phyloP scores from a whole-genome alignment of 2,888 invertebrate genomes.

The Cybosia mesomella region DNA sequence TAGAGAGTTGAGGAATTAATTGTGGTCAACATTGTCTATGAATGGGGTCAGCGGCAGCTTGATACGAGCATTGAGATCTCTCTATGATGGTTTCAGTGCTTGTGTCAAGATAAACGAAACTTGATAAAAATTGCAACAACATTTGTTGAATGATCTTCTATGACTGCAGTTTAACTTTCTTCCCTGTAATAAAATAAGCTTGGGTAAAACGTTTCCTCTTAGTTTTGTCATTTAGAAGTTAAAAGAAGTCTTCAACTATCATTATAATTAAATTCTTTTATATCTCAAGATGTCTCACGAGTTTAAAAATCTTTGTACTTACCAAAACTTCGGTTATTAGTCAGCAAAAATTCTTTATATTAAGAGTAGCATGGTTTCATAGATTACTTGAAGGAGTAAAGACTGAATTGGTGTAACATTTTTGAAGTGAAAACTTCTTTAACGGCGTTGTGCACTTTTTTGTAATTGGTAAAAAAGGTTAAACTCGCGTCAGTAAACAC shows the following conservation, averaged over 20 bases:
- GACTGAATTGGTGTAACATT: background rate
- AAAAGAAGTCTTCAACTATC: constrained; percentile 4
- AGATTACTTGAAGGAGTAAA: background rate
- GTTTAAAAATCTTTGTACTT: background rate
- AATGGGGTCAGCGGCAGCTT: too few relatives aligned
- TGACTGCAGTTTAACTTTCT: constrained; percentile 7
- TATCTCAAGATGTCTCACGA: background rate
- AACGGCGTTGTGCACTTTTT: too few relatives aligned
- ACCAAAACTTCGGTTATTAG: background rate
- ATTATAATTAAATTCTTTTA: constrained; percentile 12
- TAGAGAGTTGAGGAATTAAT: too few relatives aligned
- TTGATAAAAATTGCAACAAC: background rate
- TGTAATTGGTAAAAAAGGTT: too few relatives aligned
- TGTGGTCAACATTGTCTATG: too few relatives aligned
- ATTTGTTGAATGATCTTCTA: background rate
- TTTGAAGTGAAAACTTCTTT: too few relatives aligned
- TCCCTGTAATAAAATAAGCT: constrained; percentile 13
- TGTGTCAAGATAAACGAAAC: too few relatives aligned
- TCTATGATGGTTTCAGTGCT: too few relatives aligned
- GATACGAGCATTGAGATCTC: too few relatives aligned
- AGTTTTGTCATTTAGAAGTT: constrained; percentile 11
- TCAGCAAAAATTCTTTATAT: background rate
- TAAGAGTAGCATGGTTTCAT: too few relatives aligned
- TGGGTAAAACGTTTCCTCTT: background rate
- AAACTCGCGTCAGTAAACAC: too few relatives aligned